Percentiles rank a stretch among this genome's conserved stretches.
These are phyloP conservation scores for Pluvianellus socialis DNA, from an alignment of 2,113 vertebrate species.

Conservation along the genomic window DNA sequence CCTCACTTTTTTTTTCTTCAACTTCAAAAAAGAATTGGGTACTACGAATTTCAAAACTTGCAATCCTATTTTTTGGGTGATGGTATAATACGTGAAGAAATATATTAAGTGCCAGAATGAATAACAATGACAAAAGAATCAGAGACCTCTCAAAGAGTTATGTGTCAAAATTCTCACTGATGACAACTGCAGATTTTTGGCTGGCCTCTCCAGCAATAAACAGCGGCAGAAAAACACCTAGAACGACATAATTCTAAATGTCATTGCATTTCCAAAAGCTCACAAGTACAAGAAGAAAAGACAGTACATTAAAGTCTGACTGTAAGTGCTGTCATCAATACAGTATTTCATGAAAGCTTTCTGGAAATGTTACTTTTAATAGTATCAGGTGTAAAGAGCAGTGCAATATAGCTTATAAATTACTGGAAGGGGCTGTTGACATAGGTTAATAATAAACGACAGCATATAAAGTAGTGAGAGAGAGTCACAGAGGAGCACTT, in stretches of 20 bases:
- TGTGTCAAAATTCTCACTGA: background rate
- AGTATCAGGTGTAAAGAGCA: background rate
- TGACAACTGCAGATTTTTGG: background rate
- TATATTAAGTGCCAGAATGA: background rate
- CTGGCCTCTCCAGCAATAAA: background rate
- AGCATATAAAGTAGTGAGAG: background rate
- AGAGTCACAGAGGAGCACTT: background rate
- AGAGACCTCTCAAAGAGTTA: background rate
- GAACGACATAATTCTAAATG: background rate
- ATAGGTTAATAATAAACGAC: background rate
- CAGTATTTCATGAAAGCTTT: background rate
- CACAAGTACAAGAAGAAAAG: background rate
- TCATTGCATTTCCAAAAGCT: background rate
- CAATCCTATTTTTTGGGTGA: background rate
- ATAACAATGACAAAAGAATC: background rate
- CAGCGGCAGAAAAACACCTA: background rate
- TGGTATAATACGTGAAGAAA: background rate
- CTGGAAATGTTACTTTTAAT: constrained; percentile 36
- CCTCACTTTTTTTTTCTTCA: background rate
- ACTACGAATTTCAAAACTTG: background rate
- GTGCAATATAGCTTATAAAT: constrained; percentile 11
- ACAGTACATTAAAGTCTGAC: background rate
- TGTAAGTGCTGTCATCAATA: background rate
- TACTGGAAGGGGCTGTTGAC: constrained; percentile 1
- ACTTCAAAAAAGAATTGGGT: background rate